Evolutionary conservation across 2,113 vertebrate genomes (phyloP).

Genomic region (Morone chrysops): DNA sequence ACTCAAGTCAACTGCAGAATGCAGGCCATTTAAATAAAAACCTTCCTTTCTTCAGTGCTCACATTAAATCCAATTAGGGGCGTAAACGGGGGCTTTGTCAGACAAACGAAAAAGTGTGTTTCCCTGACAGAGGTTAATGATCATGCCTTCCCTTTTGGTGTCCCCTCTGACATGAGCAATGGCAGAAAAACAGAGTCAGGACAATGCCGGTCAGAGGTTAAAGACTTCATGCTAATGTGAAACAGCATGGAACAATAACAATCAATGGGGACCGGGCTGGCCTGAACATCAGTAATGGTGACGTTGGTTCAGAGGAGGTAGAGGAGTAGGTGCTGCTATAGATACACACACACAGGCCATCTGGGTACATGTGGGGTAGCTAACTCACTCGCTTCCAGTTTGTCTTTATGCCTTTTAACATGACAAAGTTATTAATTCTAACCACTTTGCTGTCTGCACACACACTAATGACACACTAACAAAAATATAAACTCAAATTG

Average conservation of each 20-base stretch:
- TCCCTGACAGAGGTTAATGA: constrained; percentile 78
- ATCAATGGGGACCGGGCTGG: constrained; percentile 68
- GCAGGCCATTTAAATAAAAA: constrained; percentile 57
- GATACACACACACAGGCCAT: constrained; percentile 40
- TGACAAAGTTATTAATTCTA: constrained; percentile 36
- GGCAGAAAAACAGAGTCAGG: constrained; percentile 71
- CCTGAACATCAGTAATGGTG: constrained; percentile 72
- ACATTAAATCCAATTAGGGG: constrained; percentile 73
- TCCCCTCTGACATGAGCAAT: constrained; percentile 71
- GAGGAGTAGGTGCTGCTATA: constrained; percentile 62
- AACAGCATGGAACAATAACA: constrained; percentile 76
- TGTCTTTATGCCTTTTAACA: constrained; percentile 20
- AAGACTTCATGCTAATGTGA: constrained; percentile 76
- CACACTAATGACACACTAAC: constrained; percentile 49
- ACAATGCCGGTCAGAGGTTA: constrained; percentile 72
- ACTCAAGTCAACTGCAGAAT: constrained; percentile 32
- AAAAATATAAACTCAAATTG: constrained; percentile 45
- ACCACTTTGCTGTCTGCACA: constrained; percentile 40
- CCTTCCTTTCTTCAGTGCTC: constrained; percentile 36
- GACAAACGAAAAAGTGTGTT: constrained; percentile 65
- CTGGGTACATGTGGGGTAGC: constrained; percentile 65
- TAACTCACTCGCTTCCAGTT: constrained; percentile 46
- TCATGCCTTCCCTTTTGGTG: constrained; percentile 44
- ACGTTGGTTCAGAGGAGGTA: constrained; percentile 67
- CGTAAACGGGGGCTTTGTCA: constrained; percentile 60